Base-by-base conservation (phyloP, 2,113 vertebrate genomes). In the Pavo muticus region DNA sequence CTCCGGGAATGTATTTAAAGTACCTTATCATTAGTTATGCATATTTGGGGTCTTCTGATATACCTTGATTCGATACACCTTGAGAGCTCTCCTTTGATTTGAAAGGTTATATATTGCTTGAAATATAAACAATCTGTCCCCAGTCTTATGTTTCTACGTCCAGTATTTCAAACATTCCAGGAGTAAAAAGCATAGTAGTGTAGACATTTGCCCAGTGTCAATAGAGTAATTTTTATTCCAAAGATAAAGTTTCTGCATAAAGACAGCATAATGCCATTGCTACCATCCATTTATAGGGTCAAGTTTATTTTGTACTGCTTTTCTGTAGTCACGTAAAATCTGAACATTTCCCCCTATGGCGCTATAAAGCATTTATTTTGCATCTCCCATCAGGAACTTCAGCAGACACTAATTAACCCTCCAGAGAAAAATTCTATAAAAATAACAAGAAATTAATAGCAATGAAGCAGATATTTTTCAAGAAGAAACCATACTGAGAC, bases 391-490 rank as follows among this genome's bases (percentile, higher is more conserved):
- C 75, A 96, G 81, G 72, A 95, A 73, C 75, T 94, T 92, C 68
- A 80, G 64, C 45, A 96, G 93, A 90, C 71, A 91, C 71, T 97
- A 94, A 97, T 94, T 95, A 94, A 94, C 69, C 75, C 93, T 95
- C 93, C 90, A 75, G 96, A 96, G 93, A 95, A 96, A 96, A 91
- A 64, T 11, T 87, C 94, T 90, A 83, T 94, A 88, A 92, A 94
- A 95, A 84, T 90, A 93, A 84, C 59, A 90, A 77, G 56, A 50
- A 95, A 91, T 94, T 92, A 94, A 91, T 76, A 92, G 50, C 45
- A 77, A 79, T 83, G 50, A 95, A 91, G 45, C 5, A 69, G 59
- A 68, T 32, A 48, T 42, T 50, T 61, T 48, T 39, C 20, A n/a
- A 52, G 9, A 79, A 90, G 69, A 83, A 50, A 30, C 85, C 83